Evolutionary conservation across 2,113 vertebrate genomes (phyloP).

Genomic region (Nycticryphes semicollaris): DNA sequence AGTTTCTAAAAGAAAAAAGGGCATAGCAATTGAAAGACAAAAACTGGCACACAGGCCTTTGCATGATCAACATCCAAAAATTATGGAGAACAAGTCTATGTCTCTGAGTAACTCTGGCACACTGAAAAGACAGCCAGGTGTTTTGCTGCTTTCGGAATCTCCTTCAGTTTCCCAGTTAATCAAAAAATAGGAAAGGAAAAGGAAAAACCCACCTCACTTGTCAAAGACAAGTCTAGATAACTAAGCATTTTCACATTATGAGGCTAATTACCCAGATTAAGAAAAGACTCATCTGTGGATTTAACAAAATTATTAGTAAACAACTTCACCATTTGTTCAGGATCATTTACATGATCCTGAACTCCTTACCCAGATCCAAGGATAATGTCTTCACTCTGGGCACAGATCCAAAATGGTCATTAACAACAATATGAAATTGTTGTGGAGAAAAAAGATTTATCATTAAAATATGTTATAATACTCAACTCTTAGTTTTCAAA

Average conservation of each 20-base stretch:
- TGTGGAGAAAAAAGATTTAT: constrained; percentile 45
- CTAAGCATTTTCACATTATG: background rate
- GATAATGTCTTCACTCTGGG: constrained; percentile 37
- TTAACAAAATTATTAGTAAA: constrained; percentile 44
- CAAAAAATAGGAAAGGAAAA: background rate
- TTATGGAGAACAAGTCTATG: background rate
- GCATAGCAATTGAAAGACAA: background rate
- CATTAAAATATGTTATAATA: constrained; percentile 40
- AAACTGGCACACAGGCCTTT: background rate
- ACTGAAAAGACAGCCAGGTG: background rate
- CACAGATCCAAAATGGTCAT: constrained; percentile 54
- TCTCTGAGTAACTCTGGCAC: background rate
- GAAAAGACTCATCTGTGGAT: background rate
- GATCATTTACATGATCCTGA: constrained; percentile 30
- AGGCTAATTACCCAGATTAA: background rate
- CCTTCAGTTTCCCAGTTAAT: background rate
- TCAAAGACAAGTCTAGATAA: background rate
- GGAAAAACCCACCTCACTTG: background rate
- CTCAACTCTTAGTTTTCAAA: constrained; percentile 40
- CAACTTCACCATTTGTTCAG: constrained; percentile 46
- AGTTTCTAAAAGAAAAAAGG: background rate
- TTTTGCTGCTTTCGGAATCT: background rate
- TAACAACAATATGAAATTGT: constrained; percentile 50
- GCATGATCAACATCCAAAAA: background rate
- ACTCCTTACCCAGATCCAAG: constrained; percentile 34